Evolutionary conservation across 1,140 invertebrate species (phyloP), one percentile per base, ranked within the genome.

Genomic region (Sarcophaga bullata): DNA sequence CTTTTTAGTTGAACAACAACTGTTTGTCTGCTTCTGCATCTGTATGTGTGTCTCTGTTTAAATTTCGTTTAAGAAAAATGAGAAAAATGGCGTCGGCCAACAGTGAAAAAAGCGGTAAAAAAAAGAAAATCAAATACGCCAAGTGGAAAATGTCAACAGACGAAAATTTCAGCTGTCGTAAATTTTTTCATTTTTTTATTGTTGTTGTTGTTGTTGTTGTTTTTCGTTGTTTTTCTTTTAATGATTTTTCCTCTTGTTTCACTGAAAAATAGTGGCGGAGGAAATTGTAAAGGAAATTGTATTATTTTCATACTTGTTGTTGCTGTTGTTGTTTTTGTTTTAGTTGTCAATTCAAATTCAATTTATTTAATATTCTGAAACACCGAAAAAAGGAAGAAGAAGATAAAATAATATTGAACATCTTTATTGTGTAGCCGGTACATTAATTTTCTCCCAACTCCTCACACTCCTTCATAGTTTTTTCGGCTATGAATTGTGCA

Each of bases 91-190:
- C 62, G 25, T 37, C 25, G 10, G n/a, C 62, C 62, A 68, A 17
- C 17, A 68, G 25, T 37, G 25, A 58, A n/a, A 58, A 58, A 58
- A 58, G n/a, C 54, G 54, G 15, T 58, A 58, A 58, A 58, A 25
- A 37, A 37, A 37, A 4, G 4, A 37, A 37, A 37, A 2, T 37
- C 25, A 10, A 68, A 68, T 9, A 68, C 62, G 62, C 62, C 9
- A 68, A 68, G 62, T 68, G 62, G 62, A 68, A 68, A 68, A 68
- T 68, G 62, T 68, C 62, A 68, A 25, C 62, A 68, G 62, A 68
- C 54, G 10, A 62, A n/a, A 68, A 25, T 8, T 68, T 17, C 62
- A 68, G 62, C 62, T 68, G 62, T 68, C 62, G 62, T 68, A 68
- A 8, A 9, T 68, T 68, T 68, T 37, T 37, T 37, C 25, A 37